These are phyloP conservation scores for Thalassarche chlororhynchos DNA, from an alignment of 2,113 vertebrate species.

Conservation along the genomic window DNA sequence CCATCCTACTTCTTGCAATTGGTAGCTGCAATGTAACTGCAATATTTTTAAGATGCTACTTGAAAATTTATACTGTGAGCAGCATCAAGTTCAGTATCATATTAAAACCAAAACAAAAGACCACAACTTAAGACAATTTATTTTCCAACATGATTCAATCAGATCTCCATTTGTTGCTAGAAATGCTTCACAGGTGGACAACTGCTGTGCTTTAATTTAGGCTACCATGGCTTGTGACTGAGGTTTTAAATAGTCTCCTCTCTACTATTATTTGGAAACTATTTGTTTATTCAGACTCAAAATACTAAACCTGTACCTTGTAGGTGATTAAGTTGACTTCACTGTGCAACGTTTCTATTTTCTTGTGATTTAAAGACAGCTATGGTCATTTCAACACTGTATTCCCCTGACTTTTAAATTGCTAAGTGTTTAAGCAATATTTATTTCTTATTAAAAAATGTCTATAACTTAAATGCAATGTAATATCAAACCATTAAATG, in stretches of 20 bases:
- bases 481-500: not conserved
- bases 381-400: not conserved
- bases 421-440: not conserved
- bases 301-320: not conserved
- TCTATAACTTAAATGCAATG: not conserved
- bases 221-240: not conserved
- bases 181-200: not conserved
- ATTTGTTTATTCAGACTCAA: not conserved
- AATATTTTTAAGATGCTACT: not conserved
- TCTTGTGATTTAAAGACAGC: not conserved
- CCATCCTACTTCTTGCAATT: not conserved
- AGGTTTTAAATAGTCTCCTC: not conserved
- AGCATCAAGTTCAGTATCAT: not conserved
- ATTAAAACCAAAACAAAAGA: not conserved
- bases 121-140: not conserved
- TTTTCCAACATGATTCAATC: not conserved
- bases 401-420: not conserved
- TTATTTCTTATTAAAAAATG: not conserved
- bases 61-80: not conserved
- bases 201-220: not conserved
- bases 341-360: accelerated
- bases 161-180: not conserved
- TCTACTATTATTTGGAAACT: not conserved
- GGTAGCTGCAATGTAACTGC: not conserved
- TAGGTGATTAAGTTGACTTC: not conserved